A percentile compares a stretch with the other conserved stretches of the same genome.
Evolutionary conservation across 2,888 invertebrate species (phyloP).

Genomic region (Oligia latruncula): DNA sequence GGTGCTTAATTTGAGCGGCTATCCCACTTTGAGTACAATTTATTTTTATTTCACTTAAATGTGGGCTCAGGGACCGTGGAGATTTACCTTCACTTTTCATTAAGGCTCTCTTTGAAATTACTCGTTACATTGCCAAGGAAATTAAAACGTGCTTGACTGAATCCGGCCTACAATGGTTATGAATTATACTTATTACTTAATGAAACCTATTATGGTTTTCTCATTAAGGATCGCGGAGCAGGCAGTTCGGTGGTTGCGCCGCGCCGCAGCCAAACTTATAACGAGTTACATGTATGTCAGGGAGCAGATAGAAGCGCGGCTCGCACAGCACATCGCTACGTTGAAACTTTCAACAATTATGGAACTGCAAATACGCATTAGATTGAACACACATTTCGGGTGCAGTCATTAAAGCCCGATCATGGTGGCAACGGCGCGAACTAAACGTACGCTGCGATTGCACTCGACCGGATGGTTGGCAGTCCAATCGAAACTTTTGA

Average conservation of each 20-base stretch:
- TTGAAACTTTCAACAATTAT: constrained; percentile 83
- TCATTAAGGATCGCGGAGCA: constrained; percentile 63
- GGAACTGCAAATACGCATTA: constrained; percentile 85
- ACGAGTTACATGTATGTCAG: constrained; percentile 79
- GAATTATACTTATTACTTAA: constrained; percentile 62
- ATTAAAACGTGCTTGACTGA: constrained; percentile 59
- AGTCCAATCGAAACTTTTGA: constrained; percentile 89
- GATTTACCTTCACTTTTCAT: constrained; percentile 86
- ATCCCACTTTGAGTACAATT: constrained; percentile 87
- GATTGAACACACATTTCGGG: constrained; percentile 85
- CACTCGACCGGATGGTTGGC: constrained; percentile 82
- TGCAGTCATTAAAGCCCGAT: constrained; percentile 83
- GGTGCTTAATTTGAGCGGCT: constrained; percentile 89
- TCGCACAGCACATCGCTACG: constrained; percentile 67
- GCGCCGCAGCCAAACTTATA: constrained; percentile 78
- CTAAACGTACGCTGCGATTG: constrained; percentile 77
- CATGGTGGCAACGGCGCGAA: constrained; percentile 72
- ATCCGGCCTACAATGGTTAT: constrained; percentile 56
- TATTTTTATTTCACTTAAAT: constrained; percentile 89
- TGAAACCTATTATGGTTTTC: constrained; percentile 69
- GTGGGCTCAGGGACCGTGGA: constrained; percentile 77
- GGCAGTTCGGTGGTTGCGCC: constrained; percentile 63
- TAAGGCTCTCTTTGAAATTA: constrained; percentile 75
- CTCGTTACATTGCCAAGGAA: constrained; percentile 59
- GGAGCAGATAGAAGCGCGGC: constrained; percentile 64